Percentiles rank a stretch among this genome's conserved stretches.
These are phyloP conservation scores for Hestina assimilis DNA, from an alignment of 1,140 invertebrate genomes.

Conservation along the genomic window DNA sequence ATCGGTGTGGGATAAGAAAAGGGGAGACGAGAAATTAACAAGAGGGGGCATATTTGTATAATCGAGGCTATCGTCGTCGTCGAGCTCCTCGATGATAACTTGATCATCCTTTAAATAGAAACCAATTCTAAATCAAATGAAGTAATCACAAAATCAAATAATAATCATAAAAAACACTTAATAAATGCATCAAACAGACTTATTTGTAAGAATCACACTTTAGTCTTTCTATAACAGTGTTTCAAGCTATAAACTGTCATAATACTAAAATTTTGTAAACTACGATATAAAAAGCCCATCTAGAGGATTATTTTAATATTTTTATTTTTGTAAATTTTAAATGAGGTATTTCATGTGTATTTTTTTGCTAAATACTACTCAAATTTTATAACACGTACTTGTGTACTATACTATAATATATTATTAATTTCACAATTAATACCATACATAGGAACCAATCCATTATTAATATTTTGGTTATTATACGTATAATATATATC, in stretches of 20 bases:
- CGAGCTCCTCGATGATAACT: constrained; percentile 75
- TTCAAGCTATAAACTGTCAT: background rate
- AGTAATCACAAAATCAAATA: constrained; percentile 20
- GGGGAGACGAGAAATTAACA: constrained; percentile 48
- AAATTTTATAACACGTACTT: background rate
- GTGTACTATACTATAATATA: constrained; percentile 6
- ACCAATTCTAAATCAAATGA: constrained; percentile 65
- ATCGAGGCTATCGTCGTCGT: constrained; percentile 66
- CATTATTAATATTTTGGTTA: constrained; percentile 4
- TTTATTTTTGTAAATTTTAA: constrained; percentile 3
- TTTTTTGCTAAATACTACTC: background rate
- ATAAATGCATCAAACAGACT: constrained; percentile 65
- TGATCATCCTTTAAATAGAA: constrained; percentile 78
- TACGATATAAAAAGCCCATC: constrained; percentile 9
- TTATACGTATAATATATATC: constrained; percentile 6
- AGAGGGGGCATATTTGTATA: constrained; percentile 69
- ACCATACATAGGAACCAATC: constrained; percentile 17
- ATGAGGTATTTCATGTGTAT: constrained; percentile 1
- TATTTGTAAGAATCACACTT: constrained; percentile 4
- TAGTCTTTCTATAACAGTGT: background rate
- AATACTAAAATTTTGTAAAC: background rate
- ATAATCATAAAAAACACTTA: constrained; percentile 33
- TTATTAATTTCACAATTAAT: background rate
- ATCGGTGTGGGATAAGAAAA: constrained; percentile 64
- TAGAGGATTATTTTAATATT: constrained; percentile 1